These are phyloP conservation scores for Parus major DNA, from an alignment of 2,113 vertebrate species.

Conservation along the genomic window DNA sequence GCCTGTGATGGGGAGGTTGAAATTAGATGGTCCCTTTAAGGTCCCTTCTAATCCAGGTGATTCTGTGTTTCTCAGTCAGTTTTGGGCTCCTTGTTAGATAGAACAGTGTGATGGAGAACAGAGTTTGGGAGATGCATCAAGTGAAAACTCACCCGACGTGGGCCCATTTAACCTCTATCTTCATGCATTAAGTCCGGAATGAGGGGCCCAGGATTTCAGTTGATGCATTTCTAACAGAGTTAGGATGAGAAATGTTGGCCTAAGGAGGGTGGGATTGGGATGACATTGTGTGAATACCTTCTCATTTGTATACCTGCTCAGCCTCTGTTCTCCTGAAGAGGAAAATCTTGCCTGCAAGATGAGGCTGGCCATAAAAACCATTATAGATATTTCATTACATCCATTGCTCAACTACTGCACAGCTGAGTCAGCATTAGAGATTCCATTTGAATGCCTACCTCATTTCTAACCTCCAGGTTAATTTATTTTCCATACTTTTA, in stretches of 20 bases:
- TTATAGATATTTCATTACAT: not conserved
- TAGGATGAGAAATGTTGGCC: not conserved
- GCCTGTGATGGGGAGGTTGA: not conserved
- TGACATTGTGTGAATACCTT: not conserved
- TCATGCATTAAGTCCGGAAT: not conserved
- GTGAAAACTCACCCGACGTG: fast-evolving
- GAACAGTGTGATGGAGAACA: not conserved
- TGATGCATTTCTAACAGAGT: not conserved
- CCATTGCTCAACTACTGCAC: not conserved
- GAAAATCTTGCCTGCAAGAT: not conserved
- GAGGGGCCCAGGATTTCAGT: not conserved
- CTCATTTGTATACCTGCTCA: not conserved
- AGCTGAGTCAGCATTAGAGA: not conserved
- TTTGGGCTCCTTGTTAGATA: not conserved
- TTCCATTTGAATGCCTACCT: not conserved
- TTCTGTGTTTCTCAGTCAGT: not conserved
- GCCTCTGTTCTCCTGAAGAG: not conserved
- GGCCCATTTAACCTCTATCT: not conserved
- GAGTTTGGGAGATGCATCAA: not conserved
- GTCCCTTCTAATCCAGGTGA: not conserved
- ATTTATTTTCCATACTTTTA: not conserved
- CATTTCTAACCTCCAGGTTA: not conserved
- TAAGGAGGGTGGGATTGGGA: not conserved
- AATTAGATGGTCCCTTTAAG: not conserved
- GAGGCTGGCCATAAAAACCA: not conserved